Base-by-base conservation (phyloP, 1,140 invertebrate genomes). In the Anadara kagoshimensis region DNA sequence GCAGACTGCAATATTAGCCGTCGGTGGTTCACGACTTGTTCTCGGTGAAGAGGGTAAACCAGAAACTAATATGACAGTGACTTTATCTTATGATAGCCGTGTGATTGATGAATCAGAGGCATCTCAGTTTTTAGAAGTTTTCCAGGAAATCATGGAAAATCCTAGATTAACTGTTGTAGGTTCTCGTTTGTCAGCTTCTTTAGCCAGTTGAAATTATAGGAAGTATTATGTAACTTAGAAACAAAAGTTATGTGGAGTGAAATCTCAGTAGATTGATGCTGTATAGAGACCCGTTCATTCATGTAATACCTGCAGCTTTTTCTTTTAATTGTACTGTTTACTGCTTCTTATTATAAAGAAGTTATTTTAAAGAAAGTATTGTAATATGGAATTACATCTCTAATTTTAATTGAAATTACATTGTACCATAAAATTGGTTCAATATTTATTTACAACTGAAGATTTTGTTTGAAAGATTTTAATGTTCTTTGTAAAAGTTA, bases 31-130 rank as follows among this genome's bases (percentile, higher is more conserved):
- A 44, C 86, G 90, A 45, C 85, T 90, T 58, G 88, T 88, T 65
- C 76, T 93, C 18, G 84, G 92, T 10, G 92, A 89, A 90, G 90
- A 86, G 86, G 88, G 86, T 20, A 85, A 83, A 76, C 78, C 92
- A 72, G 91, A 91, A 11, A 93, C 93, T 67, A 92, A 91, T 83
- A 92, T 97, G 86, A 92, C 92, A 10, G 94, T 96, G 41, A 97
- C 95, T 49, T 91, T 98, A 36, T 97, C 96, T 62, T 96, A 95
- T 75, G 97, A 98, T 91, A 95, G 95, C 85, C 92, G 96, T 81
- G 94, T 94, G 3, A 93, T 98, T 22, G 94, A 96, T 87, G 96
- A 97, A 72, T 93, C 93, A 77, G 92, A 95, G 29, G 97, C 96
- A 47, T 95, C 96, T 14, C 91, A 94, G 84, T 98, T 97, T 93